Conservation (phyloP, 2,888 invertebrate genomes). For the Agrochola circellaris region DNA sequence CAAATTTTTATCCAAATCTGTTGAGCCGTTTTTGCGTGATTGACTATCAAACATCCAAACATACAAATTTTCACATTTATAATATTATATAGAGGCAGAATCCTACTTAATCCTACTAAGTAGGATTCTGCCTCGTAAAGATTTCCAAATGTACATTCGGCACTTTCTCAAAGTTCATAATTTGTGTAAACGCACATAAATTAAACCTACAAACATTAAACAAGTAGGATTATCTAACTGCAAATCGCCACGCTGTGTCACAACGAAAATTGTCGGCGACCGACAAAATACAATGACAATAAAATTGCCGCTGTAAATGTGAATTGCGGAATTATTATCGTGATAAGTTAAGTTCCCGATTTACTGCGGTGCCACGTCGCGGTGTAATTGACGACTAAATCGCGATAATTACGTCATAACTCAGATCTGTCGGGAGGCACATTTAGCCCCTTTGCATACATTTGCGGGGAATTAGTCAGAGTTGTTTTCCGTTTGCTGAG, state of each 20-base stretch:
- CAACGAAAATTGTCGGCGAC: conserved; percentile 36
- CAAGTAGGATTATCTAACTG: conserved; percentile 32
- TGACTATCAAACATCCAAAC: too few species aligned
- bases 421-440: conserved; percentile 71
- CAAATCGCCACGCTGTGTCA: conserved; percentile 24
- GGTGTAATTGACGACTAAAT: conserved; percentile 82
- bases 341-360: conserved; percentile 74
- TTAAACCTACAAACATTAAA: conserved; percentile 15
- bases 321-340: conserved; percentile 69
- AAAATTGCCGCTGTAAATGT: conserved; percentile 53
- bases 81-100: not conserved
- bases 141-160: not conserved
- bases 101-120: too few species aligned
- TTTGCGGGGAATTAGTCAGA: conserved; percentile 64
- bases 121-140: not conserved
- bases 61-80: too few species aligned
- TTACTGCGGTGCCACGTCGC: conserved; percentile 69
- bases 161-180: conserved; percentile 5
- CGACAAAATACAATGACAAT: conserved; percentile 60
- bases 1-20: too few species aligned
- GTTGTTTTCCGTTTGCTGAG: conserved; percentile 55
- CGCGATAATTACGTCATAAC: conserved; percentile 82
- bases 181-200: conserved; percentile 13
- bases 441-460: conserved; percentile 75
- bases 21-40: too few species aligned